A percentile compares a stretch with the other conserved stretches of the same genome.
Evolutionary conservation across 2,113 vertebrate genomes (phyloP).

Genomic region (Microcebus lehilahytsara): DNA sequence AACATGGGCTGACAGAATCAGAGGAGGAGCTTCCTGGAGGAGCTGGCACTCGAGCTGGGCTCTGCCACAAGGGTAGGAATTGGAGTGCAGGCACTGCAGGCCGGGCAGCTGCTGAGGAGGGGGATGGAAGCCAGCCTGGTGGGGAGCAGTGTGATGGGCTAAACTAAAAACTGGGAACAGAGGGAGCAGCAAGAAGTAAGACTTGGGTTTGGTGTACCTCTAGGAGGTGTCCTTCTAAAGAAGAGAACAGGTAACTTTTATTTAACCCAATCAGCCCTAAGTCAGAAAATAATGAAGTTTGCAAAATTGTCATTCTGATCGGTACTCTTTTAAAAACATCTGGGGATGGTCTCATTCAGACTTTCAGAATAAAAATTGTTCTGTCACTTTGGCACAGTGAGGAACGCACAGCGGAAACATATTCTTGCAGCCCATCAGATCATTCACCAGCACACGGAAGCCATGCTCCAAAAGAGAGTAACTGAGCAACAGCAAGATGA

Average conservation of each 20-base stretch:
- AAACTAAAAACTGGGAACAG: background rate
- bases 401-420: slow-evolving; percentile 88
- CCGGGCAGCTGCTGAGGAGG: background rate
- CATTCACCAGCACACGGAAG: slow-evolving; percentile 80
- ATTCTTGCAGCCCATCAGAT: slow-evolving; percentile 88
- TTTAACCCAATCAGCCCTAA: background rate
- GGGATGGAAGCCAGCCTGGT: background rate
- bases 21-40: background rate
- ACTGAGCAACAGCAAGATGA: background rate
- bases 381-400: slow-evolving; percentile 84
- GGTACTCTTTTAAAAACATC: background rate
- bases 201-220: background rate
- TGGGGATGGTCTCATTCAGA: background rate
- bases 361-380: slow-evolving; percentile 56
- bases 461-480: background rate
- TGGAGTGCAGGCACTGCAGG: background rate
- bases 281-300: background rate
- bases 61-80: background rate
- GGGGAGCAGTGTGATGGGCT: background rate
- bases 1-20: background rate
- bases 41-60: background rate
- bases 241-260: background rate
- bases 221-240: background rate
- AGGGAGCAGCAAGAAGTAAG: background rate
- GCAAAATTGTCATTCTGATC: background rate